These are phyloP conservation scores for Mungos mungo DNA, from an alignment of 2,113 vertebrate genomes.

Conservation along the genomic window DNA sequence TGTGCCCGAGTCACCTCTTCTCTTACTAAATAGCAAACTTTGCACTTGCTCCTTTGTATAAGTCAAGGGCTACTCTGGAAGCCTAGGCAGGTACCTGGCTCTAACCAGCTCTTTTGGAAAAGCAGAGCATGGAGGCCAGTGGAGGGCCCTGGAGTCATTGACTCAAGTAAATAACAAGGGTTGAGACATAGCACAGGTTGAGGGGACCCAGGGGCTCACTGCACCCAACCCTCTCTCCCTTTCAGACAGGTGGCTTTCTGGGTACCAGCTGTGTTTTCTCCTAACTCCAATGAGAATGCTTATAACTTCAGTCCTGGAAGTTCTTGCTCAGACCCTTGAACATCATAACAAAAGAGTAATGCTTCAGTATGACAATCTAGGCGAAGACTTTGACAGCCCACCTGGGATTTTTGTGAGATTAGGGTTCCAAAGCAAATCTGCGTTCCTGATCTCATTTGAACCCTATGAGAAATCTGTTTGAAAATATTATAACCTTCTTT, in stretches of 20 bases:
- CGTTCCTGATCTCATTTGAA: neutral
- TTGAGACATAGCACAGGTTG: neutral
- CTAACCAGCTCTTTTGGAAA: neutral
- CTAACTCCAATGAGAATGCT: neutral
- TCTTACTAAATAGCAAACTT: neutral
- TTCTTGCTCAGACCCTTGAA: neutral
- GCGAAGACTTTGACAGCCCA: neutral
- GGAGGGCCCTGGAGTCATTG: accelerated
- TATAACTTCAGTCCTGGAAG: neutral
- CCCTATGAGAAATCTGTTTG: neutral
- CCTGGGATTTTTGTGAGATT: neutral
- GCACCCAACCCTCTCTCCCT: neutral
- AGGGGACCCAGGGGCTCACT: neutral
- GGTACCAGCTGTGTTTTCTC: neutral
- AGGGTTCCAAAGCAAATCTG: neutral
- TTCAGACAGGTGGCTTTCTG: neutral
- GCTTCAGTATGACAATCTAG: neutral
- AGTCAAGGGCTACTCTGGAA: neutral
- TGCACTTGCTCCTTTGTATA: neutral
- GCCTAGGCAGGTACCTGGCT: neutral
- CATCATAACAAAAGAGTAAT: neutral
- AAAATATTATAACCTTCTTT: neutral
- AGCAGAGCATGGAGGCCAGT: neutral
- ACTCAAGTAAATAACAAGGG: neutral
- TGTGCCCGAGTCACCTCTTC: neutral